Evolutionary conservation across 2,888 invertebrate species (phyloP), one percentile per base, ranked within the genome.

Genomic region (Sussaba pulchella): DNA sequence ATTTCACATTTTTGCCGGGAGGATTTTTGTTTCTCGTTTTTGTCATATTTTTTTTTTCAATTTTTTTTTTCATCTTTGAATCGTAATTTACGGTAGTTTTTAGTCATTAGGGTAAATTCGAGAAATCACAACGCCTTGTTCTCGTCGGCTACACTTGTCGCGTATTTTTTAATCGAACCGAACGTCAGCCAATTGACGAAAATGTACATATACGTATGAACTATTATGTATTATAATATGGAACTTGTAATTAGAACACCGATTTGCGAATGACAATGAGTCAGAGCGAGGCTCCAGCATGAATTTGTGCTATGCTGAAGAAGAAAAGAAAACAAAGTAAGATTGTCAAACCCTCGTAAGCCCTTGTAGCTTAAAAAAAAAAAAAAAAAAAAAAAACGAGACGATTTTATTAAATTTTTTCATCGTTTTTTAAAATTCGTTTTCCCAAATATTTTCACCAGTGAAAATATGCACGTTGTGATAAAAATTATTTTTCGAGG

Each of bases 381-480:
- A n/a, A 45, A n/a, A 9, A 50, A 5, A 45, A n/a, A 45, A n/a
- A 1, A 31, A 31, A 31, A 19, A 5, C n/a, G 67, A 75, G 69
- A 75, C 50, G 47, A 80, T 83, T 74, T 81, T 61, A 75, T 78
- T 26, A 14, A 26, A 9, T 14, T 31, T 31, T 57, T 57, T 6
- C 26, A 26, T 31, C n/a, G n/a, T 26, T 26, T 14, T 57, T 14
- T 75, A n/a, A n/a, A n/a, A n/a, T n/a, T n/a, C n/a, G n/a, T n/a
- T n/a, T n/a, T n/a, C n/a, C 80, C 31, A 26, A 12, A 75, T 83
- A 83, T 83, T 82, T 87, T 84, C 77, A 69, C 57, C 69, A 61
- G 72, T 50, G 80, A 81, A 84, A 82, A 83, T 83, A 78, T 82
- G 84, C 79, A 77, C 74, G 78, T 85, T 87, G 87, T 87, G 87